Evolutionary conservation across 1,140 invertebrate species (phyloP), one percentile per base, ranked within the genome.

Genomic region (Cardiocondyla obscurior): DNA sequence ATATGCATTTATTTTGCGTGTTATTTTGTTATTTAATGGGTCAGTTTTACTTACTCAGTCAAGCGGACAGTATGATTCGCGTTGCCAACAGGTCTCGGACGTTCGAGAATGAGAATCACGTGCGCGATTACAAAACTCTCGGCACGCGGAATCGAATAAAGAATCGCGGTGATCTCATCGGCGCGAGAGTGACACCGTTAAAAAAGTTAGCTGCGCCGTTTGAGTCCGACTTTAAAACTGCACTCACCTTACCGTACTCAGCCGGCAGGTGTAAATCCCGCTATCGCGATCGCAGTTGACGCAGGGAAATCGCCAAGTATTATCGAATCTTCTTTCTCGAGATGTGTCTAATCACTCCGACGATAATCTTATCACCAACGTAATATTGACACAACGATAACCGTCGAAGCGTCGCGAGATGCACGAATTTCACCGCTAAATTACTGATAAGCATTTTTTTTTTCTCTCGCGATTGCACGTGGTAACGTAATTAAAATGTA

Each of bases 311-410:
- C 25, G 19, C 49, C 12, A 0, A n/a, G 10, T 12, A 49, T 19
- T 62, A 58, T 64, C 42, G 39, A 57, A 28, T 0, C 42, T 6
- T 42, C 19, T 62, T 62, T 62, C 70, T 36, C 51, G 36, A 82
- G 57, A 62, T 5, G 33, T n/a, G 62, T 22, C 28, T 55, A 57
- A 46, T 81, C 77, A 33, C 14, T 4, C 74, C 44, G 42, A n/a
- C n/a, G n/a, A n/a, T 53, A 73, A 81, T 81, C 77, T 81, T 81
- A 81, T 81, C 77, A 14, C 70, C 39, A n/a, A 36, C 70, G 70
- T 51, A 82, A 76, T 82, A 82, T 74, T 14, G 30, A 0, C 14
- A 25, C 44, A 36, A 12, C 8, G 53, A 81, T 81, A 81, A 72
- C 39, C 42, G 22, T 36, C 6, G 4, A 60, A 73, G 36, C n/a